A percentile compares a stretch with the other conserved stretches of the same genome.
These are phyloP conservation scores for Sinotaia quadrata DNA, from an alignment of 2,888 invertebrate species.

Conservation along the genomic window DNA sequence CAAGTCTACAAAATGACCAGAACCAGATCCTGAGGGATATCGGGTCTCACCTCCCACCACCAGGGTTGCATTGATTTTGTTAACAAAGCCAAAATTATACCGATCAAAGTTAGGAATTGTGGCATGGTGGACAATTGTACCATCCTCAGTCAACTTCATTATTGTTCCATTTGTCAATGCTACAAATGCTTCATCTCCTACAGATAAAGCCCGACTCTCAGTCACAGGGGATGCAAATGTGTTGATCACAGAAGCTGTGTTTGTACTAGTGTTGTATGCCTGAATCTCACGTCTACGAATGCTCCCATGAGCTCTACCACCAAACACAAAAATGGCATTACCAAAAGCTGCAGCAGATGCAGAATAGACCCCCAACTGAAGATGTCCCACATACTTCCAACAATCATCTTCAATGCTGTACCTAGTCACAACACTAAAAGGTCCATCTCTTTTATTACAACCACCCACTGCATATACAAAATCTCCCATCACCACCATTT, in stretches of 20 bases:
- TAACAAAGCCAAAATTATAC: slow-evolving; percentile 45
- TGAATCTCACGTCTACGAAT: slow-evolving; percentile 42
- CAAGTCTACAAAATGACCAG: slow-evolving; percentile 41
- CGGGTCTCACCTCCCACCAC: slow-evolving; percentile 44
- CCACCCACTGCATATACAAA: slow-evolving; percentile 44
- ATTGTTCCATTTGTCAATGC: slow-evolving; percentile 41
- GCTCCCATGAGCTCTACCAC: slow-evolving; percentile 41
- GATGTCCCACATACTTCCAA: slow-evolving; percentile 38
- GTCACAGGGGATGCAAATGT: slow-evolving; percentile 41
- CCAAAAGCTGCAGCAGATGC: slow-evolving; percentile 40
- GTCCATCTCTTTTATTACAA: slow-evolving; percentile 41
- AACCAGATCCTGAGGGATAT: slow-evolving; percentile 39
- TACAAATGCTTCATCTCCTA: slow-evolving; percentile 40
- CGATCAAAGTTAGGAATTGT: slow-evolving; percentile 45
- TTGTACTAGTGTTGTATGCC: slow-evolving; percentile 36
- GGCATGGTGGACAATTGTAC: slow-evolving; percentile 35
- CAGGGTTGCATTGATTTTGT: slow-evolving; percentile 31
- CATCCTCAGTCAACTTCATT: slow-evolving; percentile 42
- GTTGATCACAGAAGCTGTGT: slow-evolving; percentile 38
- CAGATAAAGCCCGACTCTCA: slow-evolving; percentile 39
- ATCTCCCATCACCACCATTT: slow-evolving; percentile 38
- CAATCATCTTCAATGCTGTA: slow-evolving; percentile 36
- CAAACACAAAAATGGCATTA: slow-evolving; percentile 44
- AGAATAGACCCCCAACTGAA: slow-evolving; percentile 43
- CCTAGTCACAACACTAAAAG: slow-evolving; percentile 36